Evolutionary conservation across 2,797 vertebrate species (phyloP).

Genomic region (Oreortyx pictus): DNA sequence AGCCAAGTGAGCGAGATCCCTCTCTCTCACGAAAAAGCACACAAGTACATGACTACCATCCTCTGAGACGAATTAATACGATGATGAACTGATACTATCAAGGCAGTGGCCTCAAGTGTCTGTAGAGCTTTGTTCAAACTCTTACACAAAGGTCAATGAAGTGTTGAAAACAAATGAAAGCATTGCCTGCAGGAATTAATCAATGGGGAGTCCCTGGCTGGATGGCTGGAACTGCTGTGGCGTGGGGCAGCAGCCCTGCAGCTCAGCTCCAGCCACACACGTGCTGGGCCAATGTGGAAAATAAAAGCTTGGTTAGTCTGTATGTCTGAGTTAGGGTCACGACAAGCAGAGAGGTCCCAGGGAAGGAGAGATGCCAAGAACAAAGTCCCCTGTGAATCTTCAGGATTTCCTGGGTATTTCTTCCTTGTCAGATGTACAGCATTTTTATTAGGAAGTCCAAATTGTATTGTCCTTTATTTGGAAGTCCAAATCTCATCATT

Average conservation of each 20-base stretch:
- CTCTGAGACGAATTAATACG: background rate
- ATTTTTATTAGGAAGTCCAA: background rate
- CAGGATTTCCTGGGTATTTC: background rate
- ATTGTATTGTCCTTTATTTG: background rate
- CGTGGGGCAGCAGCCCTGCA: background rate
- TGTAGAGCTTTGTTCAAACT: conserved; percentile 45
- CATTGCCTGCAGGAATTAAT: conserved; percentile 1
- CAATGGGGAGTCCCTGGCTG: background rate
- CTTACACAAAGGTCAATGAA: conserved; percentile 30
- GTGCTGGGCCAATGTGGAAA: background rate
- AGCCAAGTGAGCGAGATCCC: background rate
- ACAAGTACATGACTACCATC: background rate
- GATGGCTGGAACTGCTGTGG: background rate
- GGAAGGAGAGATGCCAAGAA: background rate
- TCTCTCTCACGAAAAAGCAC: background rate
- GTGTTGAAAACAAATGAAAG: conserved; percentile 45
- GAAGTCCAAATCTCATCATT: background rate
- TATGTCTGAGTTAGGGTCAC: background rate
- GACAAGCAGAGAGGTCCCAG: background rate
- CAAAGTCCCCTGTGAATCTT: background rate
- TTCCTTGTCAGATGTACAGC: background rate
- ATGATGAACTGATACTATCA: conserved; percentile 25
- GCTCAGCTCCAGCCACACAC: background rate
- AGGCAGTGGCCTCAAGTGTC: conserved; percentile 2
- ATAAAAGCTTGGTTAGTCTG: background rate